Conservation (phyloP, 1,140 invertebrate species). For the Leptinotarsa lineolata region DNA sequence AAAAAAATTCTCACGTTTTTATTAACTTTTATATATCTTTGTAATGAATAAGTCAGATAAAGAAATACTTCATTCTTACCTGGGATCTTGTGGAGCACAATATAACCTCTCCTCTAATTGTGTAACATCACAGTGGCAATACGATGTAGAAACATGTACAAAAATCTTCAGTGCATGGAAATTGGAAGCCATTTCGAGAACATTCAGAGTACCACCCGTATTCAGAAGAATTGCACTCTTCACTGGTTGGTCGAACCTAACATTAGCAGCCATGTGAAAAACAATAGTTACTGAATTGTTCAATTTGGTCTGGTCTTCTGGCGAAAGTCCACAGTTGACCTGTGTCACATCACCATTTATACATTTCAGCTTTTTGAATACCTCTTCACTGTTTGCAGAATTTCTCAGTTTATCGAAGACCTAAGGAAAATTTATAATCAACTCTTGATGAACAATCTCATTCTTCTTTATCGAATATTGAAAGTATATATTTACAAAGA, state of each 20-base stretch:
- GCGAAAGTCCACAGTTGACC: conserved; percentile 62
- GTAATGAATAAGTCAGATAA: background rate
- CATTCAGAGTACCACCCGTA: conserved; percentile 57
- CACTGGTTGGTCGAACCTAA: conserved; percentile 61
- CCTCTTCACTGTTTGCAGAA: conserved; percentile 55
- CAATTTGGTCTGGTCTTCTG: conserved; percentile 61
- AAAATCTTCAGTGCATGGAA: conserved; percentile 56
- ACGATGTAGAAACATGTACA: conserved; percentile 82
- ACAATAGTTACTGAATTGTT: conserved; percentile 68
- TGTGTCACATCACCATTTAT: conserved; percentile 57
- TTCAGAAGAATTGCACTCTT: conserved; percentile 60
- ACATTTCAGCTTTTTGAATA: conserved; percentile 52
- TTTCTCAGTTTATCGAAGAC: conserved; percentile 75
- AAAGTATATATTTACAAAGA: too few species aligned
- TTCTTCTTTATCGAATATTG: too few species aligned
- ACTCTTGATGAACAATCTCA: too few species aligned
- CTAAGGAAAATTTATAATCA: conserved; percentile 54
- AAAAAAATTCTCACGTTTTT: background rate
- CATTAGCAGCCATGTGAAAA: conserved; percentile 82
- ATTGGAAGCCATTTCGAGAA: conserved; percentile 56
- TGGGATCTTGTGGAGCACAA: conserved; percentile 71
- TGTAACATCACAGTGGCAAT: conserved; percentile 74
- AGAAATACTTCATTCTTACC: conserved; percentile 53
- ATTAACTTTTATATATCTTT: background rate
- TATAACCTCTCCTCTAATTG: conserved; percentile 73